Evolutionary conservation across 2,797 vertebrate species (phyloP).

Genomic region (Tachyglossus aculeatus): DNA sequence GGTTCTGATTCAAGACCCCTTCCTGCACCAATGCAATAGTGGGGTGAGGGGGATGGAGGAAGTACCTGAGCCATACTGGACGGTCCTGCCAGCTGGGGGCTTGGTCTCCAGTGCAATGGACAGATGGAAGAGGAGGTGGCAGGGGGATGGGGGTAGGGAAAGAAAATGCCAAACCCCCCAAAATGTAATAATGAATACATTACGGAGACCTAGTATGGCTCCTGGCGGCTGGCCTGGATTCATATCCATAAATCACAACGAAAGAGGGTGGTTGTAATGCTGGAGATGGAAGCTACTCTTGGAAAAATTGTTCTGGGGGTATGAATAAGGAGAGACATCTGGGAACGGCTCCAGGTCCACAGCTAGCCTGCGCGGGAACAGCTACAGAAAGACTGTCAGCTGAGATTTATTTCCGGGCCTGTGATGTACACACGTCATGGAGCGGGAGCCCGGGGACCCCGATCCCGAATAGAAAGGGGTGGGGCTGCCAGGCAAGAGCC

Average conservation of each 20-base stretch:
- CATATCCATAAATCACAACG: conserved; percentile 67
- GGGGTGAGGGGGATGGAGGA: no score
- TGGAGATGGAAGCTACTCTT: conserved; percentile 60
- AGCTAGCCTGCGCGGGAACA: conserved; percentile 25
- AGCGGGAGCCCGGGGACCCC: neutral
- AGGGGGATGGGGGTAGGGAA: conserved; percentile 29
- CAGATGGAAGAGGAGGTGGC: no score
- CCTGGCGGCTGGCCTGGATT: conserved; percentile 55
- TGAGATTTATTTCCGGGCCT: conserved; percentile 37
- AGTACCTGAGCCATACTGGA: no score
- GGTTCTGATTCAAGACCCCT: no score
- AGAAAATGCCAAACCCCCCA: conserved; percentile 39
- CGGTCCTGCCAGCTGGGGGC: no score
- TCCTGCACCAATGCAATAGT: no score
- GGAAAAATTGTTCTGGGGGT: conserved; percentile 63
- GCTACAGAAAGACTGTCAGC: conserved; percentile 37
- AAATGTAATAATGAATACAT: conserved; percentile 59
- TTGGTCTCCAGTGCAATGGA: no score
- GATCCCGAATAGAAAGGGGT: fast-evolving
- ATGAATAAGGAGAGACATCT: conserved; percentile 59
- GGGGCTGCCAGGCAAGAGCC: neutral
- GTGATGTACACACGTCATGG: neutral
- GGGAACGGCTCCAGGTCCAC: conserved; percentile 55
- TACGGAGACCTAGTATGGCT: conserved; percentile 55
- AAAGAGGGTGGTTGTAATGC: conserved; percentile 62